These are phyloP conservation scores for Ennomos quercinarius DNA, from an alignment of 2,888 invertebrate species.

Conservation along the genomic window DNA sequence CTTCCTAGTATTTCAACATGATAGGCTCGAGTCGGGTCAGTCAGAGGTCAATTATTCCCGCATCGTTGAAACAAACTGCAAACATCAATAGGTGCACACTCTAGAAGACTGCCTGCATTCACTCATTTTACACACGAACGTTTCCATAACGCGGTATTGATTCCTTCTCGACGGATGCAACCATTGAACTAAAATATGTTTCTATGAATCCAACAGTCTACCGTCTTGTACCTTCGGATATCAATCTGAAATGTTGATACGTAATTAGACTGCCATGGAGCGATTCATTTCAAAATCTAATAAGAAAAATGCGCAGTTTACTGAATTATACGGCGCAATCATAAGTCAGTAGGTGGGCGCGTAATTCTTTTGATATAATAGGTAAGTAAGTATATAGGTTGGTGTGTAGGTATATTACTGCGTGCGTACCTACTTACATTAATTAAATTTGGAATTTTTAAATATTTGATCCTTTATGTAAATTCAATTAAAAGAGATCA, in stretches of 20 bases:
- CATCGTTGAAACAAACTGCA: conserved; percentile 47
- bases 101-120: conserved; percentile 30
- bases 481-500: neutral
- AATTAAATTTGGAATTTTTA: too few species aligned
- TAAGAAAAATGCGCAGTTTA: conserved; percentile 4
- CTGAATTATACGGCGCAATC: conserved; percentile 1
- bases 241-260: conserved; percentile 11
- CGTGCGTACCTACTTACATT: too few species aligned
- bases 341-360: too few species aligned
- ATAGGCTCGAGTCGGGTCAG: conserved; percentile 49
- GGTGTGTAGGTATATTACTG: too few species aligned
- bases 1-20: conserved; percentile 63
- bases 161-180: conserved; percentile 7
- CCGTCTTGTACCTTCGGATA: conserved; percentile 6
- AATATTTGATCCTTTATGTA: neutral
- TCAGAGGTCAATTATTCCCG: conserved; percentile 58
- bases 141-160: conserved; percentile 18
- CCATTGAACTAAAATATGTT: neutral
- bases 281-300: conserved; percentile 1
- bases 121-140: conserved; percentile 16
- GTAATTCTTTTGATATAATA: too few species aligned
- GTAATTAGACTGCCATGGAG: conserved; percentile 7
- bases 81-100: conserved; percentile 45
- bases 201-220: conserved; percentile 6
- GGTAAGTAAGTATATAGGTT: too few species aligned